phyloP scores from a whole-genome alignment of 2,113 vertebrate species.

The Microcebus tavaratra region DNA sequence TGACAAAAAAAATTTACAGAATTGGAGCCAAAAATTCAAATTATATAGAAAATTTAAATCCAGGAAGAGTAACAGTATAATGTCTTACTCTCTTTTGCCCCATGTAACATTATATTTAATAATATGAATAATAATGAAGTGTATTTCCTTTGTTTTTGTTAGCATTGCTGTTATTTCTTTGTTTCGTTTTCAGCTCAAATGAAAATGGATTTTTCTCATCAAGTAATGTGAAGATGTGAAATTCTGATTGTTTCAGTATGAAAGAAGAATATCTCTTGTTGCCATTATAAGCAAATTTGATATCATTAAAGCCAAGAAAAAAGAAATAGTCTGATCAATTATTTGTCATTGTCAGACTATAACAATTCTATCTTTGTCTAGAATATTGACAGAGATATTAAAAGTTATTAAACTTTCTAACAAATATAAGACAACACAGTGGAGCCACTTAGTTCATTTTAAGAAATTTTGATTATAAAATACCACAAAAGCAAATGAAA shows the following conservation, averaged over 20 bases:
- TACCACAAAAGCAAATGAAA: neutral
- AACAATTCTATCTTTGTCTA: neutral
- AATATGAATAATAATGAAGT: neutral
- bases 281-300: neutral
- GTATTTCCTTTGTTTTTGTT: neutral
- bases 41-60: neutral
- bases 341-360: neutral
- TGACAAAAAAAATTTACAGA: neutral
- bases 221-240: neutral
- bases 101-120: neutral
- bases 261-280: neutral
- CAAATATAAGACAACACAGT: neutral
- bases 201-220: neutral
- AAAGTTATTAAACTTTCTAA: neutral
- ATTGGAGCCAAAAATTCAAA: neutral
- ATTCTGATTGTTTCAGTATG: conserved; percentile 10
- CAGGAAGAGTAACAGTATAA: neutral
- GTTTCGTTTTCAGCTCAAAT: neutral
- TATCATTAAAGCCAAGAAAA: neutral
- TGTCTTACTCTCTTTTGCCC: neutral
- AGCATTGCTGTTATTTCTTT: neutral
- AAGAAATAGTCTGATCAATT: neutral
- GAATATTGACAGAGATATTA: neutral
- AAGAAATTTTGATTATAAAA: conserved; percentile 5
- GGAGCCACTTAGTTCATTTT: neutral